Evolutionary conservation across 2,888 invertebrate genomes (phyloP).

Genomic region (Macrophya annulata): DNA sequence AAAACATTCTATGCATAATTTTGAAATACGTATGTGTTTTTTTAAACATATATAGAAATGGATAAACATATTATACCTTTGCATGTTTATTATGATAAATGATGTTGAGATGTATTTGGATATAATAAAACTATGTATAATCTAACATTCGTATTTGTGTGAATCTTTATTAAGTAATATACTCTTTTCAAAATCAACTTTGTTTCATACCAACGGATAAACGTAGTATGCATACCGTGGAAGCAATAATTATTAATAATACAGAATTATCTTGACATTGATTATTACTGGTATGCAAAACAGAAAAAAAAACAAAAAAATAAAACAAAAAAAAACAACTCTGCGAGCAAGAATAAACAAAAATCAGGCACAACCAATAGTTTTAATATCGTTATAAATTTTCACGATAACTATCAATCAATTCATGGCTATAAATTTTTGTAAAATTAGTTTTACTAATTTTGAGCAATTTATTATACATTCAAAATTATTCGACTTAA

Average conservation of each 20-base stretch:
- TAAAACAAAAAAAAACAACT: not conserved
- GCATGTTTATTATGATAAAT: not conserved
- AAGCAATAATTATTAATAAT: constrained; percentile 9
- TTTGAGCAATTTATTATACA: constrained; percentile 6
- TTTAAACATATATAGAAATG: not conserved
- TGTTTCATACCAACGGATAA: not conserved
- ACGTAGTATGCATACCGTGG: not conserved
- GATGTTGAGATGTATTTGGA: not conserved
- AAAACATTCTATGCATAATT: too few species aligned
- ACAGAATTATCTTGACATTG: constrained; percentile 29
- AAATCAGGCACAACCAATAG: constrained; percentile 16
- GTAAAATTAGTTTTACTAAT: not conserved
- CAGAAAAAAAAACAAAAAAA: not conserved
- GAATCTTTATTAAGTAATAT: constrained; percentile 73
- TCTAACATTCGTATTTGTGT: constrained; percentile 1
- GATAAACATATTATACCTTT: not conserved
- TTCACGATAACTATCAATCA: not conserved
- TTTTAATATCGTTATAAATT: not conserved
- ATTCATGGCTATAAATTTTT: not conserved
- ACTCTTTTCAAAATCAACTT: constrained; percentile 68
- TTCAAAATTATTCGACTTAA: not conserved
- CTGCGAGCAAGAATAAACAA: not conserved
- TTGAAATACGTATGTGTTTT: too few species aligned
- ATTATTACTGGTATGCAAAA: not conserved
- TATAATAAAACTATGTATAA: not conserved